These are phyloP conservation scores for Dipodomys ordii DNA, from an alignment of 2,113 vertebrate genomes.

Conservation along the genomic window DNA sequence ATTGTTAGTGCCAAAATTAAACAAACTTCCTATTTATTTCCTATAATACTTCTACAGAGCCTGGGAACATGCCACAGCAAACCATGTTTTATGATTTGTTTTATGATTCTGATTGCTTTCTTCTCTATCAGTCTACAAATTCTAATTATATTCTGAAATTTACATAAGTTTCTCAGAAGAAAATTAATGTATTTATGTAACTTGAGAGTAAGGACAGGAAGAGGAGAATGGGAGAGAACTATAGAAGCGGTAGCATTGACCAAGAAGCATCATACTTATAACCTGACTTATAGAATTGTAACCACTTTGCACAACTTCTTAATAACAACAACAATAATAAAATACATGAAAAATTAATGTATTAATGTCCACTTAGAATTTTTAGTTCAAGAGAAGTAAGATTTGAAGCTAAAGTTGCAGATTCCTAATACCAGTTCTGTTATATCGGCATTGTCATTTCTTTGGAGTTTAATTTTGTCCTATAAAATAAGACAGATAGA, in stretches of 20 bases:
- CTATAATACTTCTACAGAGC: not conserved
- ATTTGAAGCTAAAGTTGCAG: not conserved
- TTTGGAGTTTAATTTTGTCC: constrained; percentile 24
- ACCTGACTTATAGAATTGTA: too few relatives aligned
- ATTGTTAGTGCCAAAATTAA: not conserved
- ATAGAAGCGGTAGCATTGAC: too few relatives aligned
- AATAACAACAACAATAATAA: too few relatives aligned
- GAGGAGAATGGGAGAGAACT: too few relatives aligned
- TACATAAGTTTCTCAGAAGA: not conserved
- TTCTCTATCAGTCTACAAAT: not conserved
- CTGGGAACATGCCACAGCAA: not conserved
- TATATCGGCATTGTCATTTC: constrained; percentile 19
- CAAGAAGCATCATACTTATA: too few relatives aligned
- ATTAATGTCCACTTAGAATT: not conserved
- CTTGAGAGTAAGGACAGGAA: not conserved
- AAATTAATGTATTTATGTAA: not conserved
- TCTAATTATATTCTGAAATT: not conserved
- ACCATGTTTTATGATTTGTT: not conserved
- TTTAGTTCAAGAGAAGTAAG: not conserved
- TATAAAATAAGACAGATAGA: constrained; percentile 27
- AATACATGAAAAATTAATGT: not conserved
- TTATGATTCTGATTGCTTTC: not conserved
- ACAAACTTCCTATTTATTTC: not conserved
- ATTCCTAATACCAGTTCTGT: not conserved
- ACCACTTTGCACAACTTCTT: too few relatives aligned